phyloP scores from a whole-genome alignment of 2,113 vertebrate species.

The Sprattus sprattus region DNA sequence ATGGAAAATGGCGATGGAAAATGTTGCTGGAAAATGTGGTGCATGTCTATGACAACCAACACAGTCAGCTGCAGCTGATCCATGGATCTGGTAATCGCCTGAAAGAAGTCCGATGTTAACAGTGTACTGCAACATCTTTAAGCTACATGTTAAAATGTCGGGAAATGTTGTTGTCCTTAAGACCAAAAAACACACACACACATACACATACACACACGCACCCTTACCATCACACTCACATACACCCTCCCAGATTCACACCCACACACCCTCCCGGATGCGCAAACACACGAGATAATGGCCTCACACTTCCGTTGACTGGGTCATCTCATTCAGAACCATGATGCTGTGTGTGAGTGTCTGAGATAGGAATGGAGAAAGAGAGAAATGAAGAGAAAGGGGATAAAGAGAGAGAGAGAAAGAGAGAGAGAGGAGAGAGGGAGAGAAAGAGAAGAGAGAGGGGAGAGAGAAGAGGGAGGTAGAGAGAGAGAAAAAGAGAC shows the following conservation, averaged over 20 bases:
- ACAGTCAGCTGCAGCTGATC: no score
- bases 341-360: background rate
- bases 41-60: no score
- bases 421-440: background rate
- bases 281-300: background rate
- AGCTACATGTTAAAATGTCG: background rate
- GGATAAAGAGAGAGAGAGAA: background rate
- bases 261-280: background rate
- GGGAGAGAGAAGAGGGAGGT: background rate
- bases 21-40: no score
- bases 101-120: no score
- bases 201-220: background rate
- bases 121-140: no score
- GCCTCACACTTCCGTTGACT: background rate
- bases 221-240: background rate
- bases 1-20: no score
- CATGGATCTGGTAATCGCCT: no score
- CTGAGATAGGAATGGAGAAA: background rate
- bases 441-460: background rate
- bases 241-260: background rate
- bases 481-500: slow-evolving; percentile 1
- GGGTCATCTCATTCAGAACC: background rate
- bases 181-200: no score
- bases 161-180: background rate
- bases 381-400: background rate